A percentile compares a stretch with the other conserved stretches of the same genome.
Conservation (phyloP, 53 echinoderm and acorn worm species). For the Luidia sarsii region DNA sequence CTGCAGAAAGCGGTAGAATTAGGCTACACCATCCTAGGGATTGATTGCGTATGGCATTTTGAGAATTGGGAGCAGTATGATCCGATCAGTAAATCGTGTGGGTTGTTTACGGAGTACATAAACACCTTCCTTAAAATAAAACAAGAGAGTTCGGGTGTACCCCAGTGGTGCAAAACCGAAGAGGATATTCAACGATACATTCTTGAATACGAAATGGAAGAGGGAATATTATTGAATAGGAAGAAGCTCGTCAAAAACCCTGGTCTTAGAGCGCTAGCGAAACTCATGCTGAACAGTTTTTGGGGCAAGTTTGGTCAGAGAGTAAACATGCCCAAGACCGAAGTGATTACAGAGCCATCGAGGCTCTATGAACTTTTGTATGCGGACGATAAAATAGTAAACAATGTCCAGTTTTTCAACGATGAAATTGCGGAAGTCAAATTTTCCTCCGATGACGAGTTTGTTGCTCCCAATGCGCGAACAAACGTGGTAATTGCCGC, state of each 20-base stretch:
- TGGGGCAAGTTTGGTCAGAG: conserved; percentile 68
- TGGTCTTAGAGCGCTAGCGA: conserved; percentile 64
- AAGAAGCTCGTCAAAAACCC: conserved; percentile 62
- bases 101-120: conserved; percentile 64
- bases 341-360: background rate
- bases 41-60: too few species aligned
- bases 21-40: conserved; percentile 62
- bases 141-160: conserved; percentile 62
- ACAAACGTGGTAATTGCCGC: background rate
- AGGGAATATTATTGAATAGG: conserved; percentile 59
- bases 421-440: background rate
- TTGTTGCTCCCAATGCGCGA: background rate
- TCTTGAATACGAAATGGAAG: conserved; percentile 30
- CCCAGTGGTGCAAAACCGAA: conserved; percentile 62
- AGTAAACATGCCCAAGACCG: conserved; percentile 7
- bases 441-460: background rate
- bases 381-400: background rate
- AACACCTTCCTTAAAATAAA: conserved; percentile 66
- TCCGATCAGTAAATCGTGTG: conserved; percentile 33
- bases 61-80: conserved; percentile 22
- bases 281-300: conserved; percentile 69
- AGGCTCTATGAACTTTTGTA: conserved; percentile 22
- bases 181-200: conserved; percentile 49
- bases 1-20: conserved; percentile 52
- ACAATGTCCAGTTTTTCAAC: background rate